Conservation (phyloP, 2,888 invertebrate species). For the Orgyia antiqua region DNA sequence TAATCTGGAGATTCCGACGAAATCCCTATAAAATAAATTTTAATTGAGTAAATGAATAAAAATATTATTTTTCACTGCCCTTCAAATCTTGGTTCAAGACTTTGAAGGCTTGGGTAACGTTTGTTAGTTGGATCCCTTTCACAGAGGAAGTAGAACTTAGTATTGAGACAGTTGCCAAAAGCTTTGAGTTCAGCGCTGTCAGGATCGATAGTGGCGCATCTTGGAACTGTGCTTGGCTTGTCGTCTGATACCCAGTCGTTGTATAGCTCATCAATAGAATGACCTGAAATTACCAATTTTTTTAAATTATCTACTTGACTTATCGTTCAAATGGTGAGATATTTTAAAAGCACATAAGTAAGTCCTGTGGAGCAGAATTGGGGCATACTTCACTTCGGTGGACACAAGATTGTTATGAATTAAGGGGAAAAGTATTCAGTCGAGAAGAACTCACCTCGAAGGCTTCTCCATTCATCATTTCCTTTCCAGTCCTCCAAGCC, state of each 20-base stretch:
- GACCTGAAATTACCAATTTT: constrained; percentile 2
- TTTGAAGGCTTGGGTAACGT: too few relatives aligned
- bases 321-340: neutral
- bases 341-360: too few relatives aligned
- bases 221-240: too few relatives aligned
- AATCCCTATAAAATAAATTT: too few relatives aligned
- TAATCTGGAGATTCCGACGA: too few relatives aligned
- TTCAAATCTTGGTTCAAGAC: too few relatives aligned
- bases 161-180: neutral
- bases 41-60: too few relatives aligned
- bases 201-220: neutral
- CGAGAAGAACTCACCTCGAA: neutral
- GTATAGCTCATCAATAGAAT: neutral
- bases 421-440: neutral
- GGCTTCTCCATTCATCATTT: neutral
- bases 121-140: constrained; percentile 3
- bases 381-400: too few relatives aligned
- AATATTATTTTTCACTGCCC: too few relatives aligned
- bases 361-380: too few relatives aligned
- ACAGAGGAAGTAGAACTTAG: neutral
- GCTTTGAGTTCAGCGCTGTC: neutral
- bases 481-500: neutral
- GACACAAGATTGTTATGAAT: too few relatives aligned
- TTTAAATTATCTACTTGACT: neutral
- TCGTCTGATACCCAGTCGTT: neutral